Conservation (phyloP, 30 jellyfish, hydroid and myxozoan species). For the Aurelia sp. region DNA sequence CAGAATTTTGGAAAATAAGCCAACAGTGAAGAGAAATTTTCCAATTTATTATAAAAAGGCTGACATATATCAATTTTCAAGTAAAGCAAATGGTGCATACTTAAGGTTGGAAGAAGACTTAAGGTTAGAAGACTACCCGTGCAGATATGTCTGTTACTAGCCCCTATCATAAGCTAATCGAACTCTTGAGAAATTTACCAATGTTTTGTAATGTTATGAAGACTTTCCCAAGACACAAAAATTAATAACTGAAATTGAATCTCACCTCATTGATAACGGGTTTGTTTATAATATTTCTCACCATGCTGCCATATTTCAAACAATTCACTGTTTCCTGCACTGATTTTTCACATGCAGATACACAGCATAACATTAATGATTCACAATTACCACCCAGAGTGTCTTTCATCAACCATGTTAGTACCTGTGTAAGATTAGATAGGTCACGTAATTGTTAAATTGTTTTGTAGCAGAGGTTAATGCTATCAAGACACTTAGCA, state of each 20-base stretch:
- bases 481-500: neutral
- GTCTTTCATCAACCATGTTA: slow-evolving; percentile 98
- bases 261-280: slow-evolving; percentile 95
- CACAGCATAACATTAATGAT: slow-evolving; percentile 93
- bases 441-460: neutral
- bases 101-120: too few relatives aligned
- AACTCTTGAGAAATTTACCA: too few relatives aligned
- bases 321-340: slow-evolving; percentile 87
- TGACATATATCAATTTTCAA: too few relatives aligned
- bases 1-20: neutral
- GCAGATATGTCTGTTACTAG: too few relatives aligned
- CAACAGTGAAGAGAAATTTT: neutral
- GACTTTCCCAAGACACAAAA: too few relatives aligned
- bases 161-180: too few relatives aligned
- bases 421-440: slow-evolving; percentile 52
- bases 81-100: too few relatives aligned
- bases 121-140: too few relatives aligned
- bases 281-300: slow-evolving; percentile 86
- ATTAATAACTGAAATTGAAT: neutral
- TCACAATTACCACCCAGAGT: slow-evolving; percentile 98
- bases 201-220: too few relatives aligned
- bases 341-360: slow-evolving; percentile 75
- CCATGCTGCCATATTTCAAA: slow-evolving; percentile 92
- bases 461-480: too few relatives aligned
- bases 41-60: too few relatives aligned